A percentile compares a stretch with the other conserved stretches of the same genome.
Conservation (phyloP, 2,113 vertebrate species). For the Sinocyclocheilus anophthalmus region DNA sequence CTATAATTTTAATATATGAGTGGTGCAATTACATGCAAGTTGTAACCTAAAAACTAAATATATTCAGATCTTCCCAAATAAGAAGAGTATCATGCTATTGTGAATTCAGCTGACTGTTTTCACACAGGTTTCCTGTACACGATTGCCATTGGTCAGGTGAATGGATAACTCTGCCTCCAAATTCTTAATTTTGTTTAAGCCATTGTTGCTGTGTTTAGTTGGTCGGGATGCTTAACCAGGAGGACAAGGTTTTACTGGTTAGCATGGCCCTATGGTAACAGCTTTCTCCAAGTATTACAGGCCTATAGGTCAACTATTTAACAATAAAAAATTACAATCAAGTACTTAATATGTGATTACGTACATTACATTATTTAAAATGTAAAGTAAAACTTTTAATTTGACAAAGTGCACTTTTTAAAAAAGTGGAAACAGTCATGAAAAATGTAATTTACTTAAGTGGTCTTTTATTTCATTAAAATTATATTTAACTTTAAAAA, state of each 20-base stretch:
- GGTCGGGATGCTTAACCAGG: background rate
- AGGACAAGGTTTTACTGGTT: too few species aligned
- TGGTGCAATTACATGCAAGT: background rate
- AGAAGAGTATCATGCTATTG: too few species aligned
- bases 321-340: too few species aligned
- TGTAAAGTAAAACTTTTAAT: too few species aligned
- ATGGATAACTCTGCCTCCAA: background rate
- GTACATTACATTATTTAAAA: too few species aligned
- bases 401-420: too few species aligned
- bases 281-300: background rate
- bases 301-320: too few species aligned
- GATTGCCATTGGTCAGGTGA: background rate
- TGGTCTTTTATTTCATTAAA: too few species aligned
- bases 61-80: background rate
- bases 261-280: background rate
- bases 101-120: background rate
- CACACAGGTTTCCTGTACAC: conserved; percentile 1
- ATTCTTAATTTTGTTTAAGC: background rate
- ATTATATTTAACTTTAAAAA: too few species aligned
- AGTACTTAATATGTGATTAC: too few species aligned
- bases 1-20: background rate
- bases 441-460: too few species aligned
- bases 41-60: background rate
- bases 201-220: background rate
- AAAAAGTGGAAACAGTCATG: too few species aligned